These are phyloP conservation scores for Cephalopachus bancanus DNA, from an alignment of 2,797 vertebrate genomes.

Conservation along the genomic window DNA sequence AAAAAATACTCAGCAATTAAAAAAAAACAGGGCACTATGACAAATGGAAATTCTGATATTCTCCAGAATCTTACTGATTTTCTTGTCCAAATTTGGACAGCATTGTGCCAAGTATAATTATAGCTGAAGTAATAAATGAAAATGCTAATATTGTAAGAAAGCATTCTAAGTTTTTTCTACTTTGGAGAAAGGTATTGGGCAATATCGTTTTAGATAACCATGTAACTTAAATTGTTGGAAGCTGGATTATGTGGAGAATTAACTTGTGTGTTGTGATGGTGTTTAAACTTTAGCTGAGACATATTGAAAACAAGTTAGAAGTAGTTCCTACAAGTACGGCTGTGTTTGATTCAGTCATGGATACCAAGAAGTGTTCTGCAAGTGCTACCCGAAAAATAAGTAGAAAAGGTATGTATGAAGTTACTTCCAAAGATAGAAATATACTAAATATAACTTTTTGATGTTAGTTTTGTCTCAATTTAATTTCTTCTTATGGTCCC, in stretches of 20 bases:
- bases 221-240: slow-evolving; percentile 15
- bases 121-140: slow-evolving; percentile 40
- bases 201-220: slow-evolving; percentile 56
- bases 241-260: slow-evolving; percentile 64
- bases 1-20: slow-evolving; percentile 48
- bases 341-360: slow-evolving; percentile 92
- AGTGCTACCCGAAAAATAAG: slow-evolving; percentile 89
- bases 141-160: slow-evolving; percentile 38
- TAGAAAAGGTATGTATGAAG: slow-evolving; percentile 90
- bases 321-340: slow-evolving; percentile 92
- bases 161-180: slow-evolving; percentile 37
- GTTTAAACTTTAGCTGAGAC: slow-evolving; percentile 92
- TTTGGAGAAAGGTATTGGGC: slow-evolving; percentile 38
- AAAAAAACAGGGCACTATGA: slow-evolving; percentile 11
- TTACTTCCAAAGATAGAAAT: slow-evolving; percentile 31
- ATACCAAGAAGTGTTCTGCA: slow-evolving; percentile 91
- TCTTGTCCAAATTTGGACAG: slow-evolving; percentile 43
- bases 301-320: slow-evolving; percentile 97
- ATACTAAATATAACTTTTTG: neutral
- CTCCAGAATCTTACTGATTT: slow-evolving; percentile 46
- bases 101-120: neutral
- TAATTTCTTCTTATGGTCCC: slow-evolving; percentile 35
- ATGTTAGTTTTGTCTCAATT: slow-evolving; percentile 25
- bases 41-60: neutral
- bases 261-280: slow-evolving; percentile 71